phyloP scores from a whole-genome alignment of 2,113 vertebrate species.

The Hylia prasina region DNA sequence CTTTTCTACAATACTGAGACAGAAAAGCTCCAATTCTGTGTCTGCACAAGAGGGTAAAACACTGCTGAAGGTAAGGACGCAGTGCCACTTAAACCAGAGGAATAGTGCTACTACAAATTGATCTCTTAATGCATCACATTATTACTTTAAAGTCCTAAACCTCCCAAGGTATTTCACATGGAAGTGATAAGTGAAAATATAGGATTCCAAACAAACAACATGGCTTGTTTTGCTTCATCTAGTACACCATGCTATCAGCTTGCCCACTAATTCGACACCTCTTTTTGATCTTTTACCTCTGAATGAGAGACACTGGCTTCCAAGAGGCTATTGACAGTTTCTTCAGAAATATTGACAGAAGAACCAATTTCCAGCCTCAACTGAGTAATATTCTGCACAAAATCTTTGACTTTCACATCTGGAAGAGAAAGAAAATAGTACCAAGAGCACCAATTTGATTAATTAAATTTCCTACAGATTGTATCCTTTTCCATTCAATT shows the following conservation, averaged over 20 bases:
- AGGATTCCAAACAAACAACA: background rate
- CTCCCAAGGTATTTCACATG: background rate
- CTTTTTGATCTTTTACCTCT: constrained; percentile 37
- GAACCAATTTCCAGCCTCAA: constrained; percentile 27
- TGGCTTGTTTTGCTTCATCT: background rate
- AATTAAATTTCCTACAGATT: background rate
- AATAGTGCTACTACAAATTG: background rate
- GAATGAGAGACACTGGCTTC: constrained; percentile 47
- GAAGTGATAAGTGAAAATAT: background rate
- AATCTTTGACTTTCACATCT: constrained; percentile 63
- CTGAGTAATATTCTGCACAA: constrained; percentile 40
- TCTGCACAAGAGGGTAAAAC: background rate
- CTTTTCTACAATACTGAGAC: background rate
- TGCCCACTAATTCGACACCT: background rate
- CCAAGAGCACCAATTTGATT: background rate
- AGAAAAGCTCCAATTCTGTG: background rate
- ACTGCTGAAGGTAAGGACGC: background rate
- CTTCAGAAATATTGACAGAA: constrained; percentile 51
- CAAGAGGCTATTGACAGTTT: constrained; percentile 28
- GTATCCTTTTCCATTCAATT: background rate
- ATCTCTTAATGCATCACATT: background rate
- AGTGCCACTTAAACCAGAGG: background rate
- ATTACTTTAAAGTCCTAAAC: background rate
- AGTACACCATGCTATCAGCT: background rate
- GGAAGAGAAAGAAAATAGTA: background rate